Conservation (phyloP, 2,113 vertebrate species). For the Erythrolamprus reginae region DNA sequence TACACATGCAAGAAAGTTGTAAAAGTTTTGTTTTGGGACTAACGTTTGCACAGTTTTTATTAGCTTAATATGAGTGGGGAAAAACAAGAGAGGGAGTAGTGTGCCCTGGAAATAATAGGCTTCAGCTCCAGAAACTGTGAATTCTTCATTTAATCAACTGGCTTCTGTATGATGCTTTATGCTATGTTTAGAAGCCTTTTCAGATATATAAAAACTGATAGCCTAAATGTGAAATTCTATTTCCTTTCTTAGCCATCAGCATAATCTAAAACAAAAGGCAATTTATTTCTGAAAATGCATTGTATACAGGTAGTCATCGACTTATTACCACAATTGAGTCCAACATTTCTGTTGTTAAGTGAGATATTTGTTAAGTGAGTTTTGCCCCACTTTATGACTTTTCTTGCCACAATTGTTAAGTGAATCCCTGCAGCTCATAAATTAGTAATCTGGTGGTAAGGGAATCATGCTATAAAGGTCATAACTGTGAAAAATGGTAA, state of each 20-base stretch:
- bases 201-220: background rate
- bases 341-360: too few relatives aligned
- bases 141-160: background rate
- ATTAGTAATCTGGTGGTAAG: too few relatives aligned
- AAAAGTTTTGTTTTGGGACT: constrained; percentile 14
- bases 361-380: too few relatives aligned
- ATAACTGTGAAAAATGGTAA: too few relatives aligned
- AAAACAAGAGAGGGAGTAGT: constrained; percentile 12
- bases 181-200: background rate
- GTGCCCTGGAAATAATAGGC: background rate
- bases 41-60: constrained; percentile 18
- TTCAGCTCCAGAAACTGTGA: background rate
- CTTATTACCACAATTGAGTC: too few relatives aligned
- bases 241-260: background rate
- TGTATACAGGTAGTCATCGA: background rate
- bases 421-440: too few relatives aligned
- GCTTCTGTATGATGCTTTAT: background rate
- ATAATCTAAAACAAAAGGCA: background rate
- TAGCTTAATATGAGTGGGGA: background rate
- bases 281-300: background rate
- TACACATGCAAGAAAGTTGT: background rate
- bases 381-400: too few relatives aligned
- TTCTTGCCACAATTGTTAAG: too few relatives aligned
- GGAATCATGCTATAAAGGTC: too few relatives aligned
- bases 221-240: background rate